Percentiles rank a stretch among this genome's conserved stretches.
phyloP scores from a whole-genome alignment of 2,113 vertebrate species.

The Danionella cerebrum region DNA sequence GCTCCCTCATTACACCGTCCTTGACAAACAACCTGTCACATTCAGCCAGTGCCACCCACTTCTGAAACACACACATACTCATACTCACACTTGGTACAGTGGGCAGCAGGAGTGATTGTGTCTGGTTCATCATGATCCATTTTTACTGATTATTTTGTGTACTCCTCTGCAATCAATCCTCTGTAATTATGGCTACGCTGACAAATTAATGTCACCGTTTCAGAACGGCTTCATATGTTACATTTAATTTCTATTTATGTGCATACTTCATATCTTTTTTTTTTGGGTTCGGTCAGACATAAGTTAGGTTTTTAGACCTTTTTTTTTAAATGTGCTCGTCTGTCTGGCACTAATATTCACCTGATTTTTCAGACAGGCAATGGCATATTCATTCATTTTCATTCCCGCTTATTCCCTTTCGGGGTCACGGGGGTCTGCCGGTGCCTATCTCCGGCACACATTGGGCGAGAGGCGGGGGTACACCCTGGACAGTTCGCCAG shows the following conservation, averaged over 20 bases:
- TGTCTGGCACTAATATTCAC: no score
- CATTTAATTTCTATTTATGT: not conserved
- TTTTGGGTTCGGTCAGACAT: not conserved
- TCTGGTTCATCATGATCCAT: not conserved
- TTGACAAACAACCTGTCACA: slow-evolving; percentile 31
- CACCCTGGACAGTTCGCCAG: no score
- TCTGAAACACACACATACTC: slow-evolving; percentile 9
- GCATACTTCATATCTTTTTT: not conserved
- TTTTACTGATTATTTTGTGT: not conserved
- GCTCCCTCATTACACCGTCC: not conserved
- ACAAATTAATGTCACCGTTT: not conserved
- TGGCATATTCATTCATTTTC: no score
- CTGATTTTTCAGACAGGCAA: no score
- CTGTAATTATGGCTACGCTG: not conserved
- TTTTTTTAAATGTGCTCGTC: no score
- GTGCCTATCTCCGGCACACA: no score
- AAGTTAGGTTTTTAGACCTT: no score
- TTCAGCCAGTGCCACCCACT: not conserved
- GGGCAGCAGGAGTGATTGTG: not conserved
- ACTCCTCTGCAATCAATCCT: slow-evolving; percentile 3
- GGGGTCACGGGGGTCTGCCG: no score
- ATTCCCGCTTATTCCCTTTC: no score
- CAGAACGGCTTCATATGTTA: not conserved
- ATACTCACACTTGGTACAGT: not conserved
- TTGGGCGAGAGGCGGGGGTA: no score